Evolutionary conservation across 2,888 invertebrate genomes (phyloP).

Genomic region (Ischnus inquisitorius): DNA sequence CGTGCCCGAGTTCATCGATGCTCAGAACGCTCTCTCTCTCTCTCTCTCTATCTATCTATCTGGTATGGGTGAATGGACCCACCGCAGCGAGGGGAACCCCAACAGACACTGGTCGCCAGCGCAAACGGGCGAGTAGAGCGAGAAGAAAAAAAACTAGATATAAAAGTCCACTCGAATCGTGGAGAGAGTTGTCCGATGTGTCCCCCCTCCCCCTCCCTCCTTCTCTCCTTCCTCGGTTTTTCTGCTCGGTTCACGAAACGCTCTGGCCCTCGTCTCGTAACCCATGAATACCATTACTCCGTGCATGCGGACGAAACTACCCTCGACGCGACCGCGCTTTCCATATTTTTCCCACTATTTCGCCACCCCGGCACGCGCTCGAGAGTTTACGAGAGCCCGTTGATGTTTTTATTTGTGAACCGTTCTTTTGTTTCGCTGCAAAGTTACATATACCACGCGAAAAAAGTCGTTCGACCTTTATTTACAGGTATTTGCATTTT

Average conservation of each 20-base stretch:
- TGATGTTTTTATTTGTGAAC: constrained; percentile 30
- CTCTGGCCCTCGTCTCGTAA: constrained; percentile 50
- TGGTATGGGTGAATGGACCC: constrained; percentile 76
- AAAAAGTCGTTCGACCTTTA: not conserved
- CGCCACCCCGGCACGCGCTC: constrained; percentile 42
- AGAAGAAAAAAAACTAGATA: constrained; percentile 69
- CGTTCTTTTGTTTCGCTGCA: not conserved
- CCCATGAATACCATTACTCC: constrained; percentile 78
- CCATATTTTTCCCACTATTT: constrained; percentile 70
- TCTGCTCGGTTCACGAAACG: constrained; percentile 46
- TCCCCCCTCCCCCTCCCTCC: constrained; percentile 35
- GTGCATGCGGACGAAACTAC: constrained; percentile 48
- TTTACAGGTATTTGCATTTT: too few species aligned
- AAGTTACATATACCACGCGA: not conserved
- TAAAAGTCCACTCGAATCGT: constrained; percentile 80
- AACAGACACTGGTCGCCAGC: constrained; percentile 69
- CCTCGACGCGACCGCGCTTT: constrained; percentile 64
- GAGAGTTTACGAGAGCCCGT: constrained; percentile 16
- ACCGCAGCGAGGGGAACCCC: constrained; percentile 72
- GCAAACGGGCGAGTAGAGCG: constrained; percentile 61
- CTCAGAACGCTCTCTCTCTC: constrained; percentile 25
- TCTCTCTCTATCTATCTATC: not conserved
- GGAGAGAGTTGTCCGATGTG: constrained; percentile 77
- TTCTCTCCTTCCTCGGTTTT: constrained; percentile 32
- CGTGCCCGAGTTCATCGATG: constrained; percentile 60